Conservation (phyloP, 2,888 invertebrate species). For the Tribolium freemani region DNA sequence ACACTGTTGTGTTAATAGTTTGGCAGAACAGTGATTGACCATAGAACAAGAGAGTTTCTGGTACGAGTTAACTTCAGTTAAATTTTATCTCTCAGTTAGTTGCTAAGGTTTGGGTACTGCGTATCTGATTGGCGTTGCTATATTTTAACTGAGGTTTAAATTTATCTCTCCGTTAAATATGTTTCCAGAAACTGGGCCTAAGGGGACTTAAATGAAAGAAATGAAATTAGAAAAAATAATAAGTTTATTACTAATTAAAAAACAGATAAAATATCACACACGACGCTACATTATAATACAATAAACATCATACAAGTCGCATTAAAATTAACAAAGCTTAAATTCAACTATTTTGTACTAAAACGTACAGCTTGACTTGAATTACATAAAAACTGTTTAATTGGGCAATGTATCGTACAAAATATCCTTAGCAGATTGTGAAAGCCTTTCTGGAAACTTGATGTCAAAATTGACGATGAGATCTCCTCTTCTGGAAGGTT, state of each 20-base stretch:
- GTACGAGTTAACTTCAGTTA: no score
- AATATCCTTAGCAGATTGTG: conserved; percentile 85
- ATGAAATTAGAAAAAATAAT: background rate
- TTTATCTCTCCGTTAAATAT: no score
- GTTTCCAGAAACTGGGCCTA: no score
- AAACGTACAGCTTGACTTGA: conserved; percentile 57
- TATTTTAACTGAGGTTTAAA: no score
- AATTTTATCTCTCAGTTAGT: no score
- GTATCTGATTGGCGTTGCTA: no score
- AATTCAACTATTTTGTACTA: conserved; percentile 54
- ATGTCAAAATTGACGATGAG: conserved; percentile 93
- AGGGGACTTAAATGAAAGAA: background rate
- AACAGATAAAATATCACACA: background rate
- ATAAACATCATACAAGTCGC: conserved; percentile 5
- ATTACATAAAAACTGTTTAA: conserved; percentile 60
- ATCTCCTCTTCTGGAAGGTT: conserved; percentile 91
- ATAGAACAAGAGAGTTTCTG: no score
- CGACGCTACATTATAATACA: conserved; percentile 1
- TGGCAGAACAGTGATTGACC: no score
- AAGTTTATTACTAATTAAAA: background rate
- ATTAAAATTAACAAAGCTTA: background rate
- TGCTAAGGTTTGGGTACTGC: no score
- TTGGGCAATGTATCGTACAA: conserved; percentile 86
- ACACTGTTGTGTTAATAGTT: no score
- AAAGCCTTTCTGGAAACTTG: conserved; percentile 87